These are phyloP conservation scores for Ischnus inquisitorius DNA, from an alignment of 2,888 invertebrate genomes.

Conservation along the genomic window DNA sequence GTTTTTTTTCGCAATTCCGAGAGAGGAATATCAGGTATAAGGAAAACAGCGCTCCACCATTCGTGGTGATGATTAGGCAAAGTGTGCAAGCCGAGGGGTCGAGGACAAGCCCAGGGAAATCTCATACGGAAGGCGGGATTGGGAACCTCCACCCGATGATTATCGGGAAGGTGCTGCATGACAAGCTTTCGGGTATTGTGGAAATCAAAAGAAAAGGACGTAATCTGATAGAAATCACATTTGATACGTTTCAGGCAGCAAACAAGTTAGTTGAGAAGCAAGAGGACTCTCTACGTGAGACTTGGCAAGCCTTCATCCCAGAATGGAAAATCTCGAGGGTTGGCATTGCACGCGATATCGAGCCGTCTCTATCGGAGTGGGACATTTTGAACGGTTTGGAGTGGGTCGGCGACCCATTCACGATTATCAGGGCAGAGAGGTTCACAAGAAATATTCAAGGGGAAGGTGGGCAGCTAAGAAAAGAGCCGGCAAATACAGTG, in stretches of 20 bases:
- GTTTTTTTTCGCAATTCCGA: neutral
- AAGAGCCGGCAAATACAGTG: neutral
- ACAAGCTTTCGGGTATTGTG: neutral
- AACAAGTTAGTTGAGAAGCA: neutral
- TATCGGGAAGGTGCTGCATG: neutral
- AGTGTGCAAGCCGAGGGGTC: neutral
- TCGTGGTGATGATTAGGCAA: neutral
- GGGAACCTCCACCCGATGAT: neutral
- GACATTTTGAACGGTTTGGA: slow-evolving; percentile 14
- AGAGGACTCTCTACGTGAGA: neutral
- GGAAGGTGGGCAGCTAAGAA: neutral
- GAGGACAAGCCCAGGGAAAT: neutral
- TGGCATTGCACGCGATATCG: neutral
- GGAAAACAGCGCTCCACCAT: neutral
- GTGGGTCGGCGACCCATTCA: slow-evolving; percentile 11
- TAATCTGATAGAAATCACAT: neutral
- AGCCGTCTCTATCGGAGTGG: neutral
- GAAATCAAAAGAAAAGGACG: slow-evolving; percentile 12
- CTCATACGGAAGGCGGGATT: neutral
- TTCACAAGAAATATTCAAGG: neutral
- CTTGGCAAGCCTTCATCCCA: slow-evolving; percentile 28
- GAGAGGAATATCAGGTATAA: neutral
- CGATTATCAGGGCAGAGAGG: neutral
- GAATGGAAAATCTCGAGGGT: neutral
- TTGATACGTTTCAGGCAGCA: neutral